phyloP scores from a whole-genome alignment of 2,888 invertebrate species.

The Drosophila silvestris region DNA sequence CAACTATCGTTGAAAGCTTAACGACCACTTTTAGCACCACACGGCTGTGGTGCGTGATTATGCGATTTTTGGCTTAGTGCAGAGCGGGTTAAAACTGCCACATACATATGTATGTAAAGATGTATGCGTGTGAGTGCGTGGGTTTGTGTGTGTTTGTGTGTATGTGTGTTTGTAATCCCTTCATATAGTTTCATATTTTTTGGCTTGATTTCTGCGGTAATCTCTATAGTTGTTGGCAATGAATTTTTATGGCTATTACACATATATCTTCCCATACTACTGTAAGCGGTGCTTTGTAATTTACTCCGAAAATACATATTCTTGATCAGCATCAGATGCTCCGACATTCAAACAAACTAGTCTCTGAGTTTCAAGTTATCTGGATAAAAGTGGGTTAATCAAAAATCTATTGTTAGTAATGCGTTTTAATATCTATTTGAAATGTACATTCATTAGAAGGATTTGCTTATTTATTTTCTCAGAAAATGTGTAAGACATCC shows the following conservation, averaged over 20 bases:
- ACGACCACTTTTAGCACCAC: slow-evolving; percentile 64
- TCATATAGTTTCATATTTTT: slow-evolving; percentile 9
- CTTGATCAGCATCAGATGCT: neutral
- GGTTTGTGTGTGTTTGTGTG: too few species aligned
- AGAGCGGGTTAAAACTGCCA: slow-evolving; percentile 15
- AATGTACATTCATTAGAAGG: neutral
- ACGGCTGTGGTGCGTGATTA: slow-evolving; percentile 54
- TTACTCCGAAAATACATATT: neutral
- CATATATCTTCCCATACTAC: neutral
- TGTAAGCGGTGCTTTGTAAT: neutral
- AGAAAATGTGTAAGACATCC: neutral
- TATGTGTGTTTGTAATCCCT: slow-evolving; percentile 9
- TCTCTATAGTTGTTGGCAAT: neutral
- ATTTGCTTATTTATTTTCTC: neutral
- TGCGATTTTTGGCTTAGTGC: slow-evolving; percentile 43
- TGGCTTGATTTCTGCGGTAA: neutral
- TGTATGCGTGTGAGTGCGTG: neutral
- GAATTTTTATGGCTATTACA: neutral
- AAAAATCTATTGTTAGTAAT: neutral
- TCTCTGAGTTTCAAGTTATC: neutral
- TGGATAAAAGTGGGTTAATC: too few species aligned
- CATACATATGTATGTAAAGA: neutral
- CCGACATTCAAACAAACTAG: neutral
- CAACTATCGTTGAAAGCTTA: slow-evolving; percentile 62
- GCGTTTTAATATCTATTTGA: neutral